Base-by-base conservation (phyloP, 1,140 invertebrate species). In the Mya arenaria region DNA sequence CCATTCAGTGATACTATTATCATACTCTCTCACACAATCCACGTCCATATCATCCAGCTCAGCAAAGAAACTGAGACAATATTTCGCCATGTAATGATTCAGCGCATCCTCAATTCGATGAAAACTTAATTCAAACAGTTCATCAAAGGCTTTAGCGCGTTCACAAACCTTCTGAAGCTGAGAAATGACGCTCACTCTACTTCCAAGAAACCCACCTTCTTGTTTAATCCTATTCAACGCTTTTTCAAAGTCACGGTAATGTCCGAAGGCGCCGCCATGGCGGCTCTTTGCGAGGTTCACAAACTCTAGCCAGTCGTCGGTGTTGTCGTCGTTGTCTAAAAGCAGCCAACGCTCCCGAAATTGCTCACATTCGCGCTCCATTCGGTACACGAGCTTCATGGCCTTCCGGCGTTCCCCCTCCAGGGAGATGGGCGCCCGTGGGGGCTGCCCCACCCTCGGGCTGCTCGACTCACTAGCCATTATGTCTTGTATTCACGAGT, bases 1-100 rank as follows among this genome's bases (percentile, higher is more conserved):
- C 79, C 79, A 82, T 6, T 36, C 41, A 63, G 72, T 82, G 25
- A 82, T 82, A n/a, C 36, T 52, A 32, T 82, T 82, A 41, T 82
- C 79, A 34, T 82, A 82, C 34, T 73, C 79, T 63, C 79, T 39
- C 19, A 82, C 79, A 63, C 79, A 73, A 10, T 25, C 56, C 1
- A 82, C 79, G 30, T 82, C 79, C 5, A 82, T 10, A 25, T 82
- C 60, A 41, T 82, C 79, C 6, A 82, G 32, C 48, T 82, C 79
- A 4, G 69, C 60, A 37, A 82, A 65, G 30, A 73, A 82, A n/a
- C 79, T 82, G 28, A 63, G 69, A 34, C 79, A 82, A 74, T 82
- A 82, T 56, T 82, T 82, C 5, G n/a, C 69, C 69, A 82, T 82
- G 23, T 82, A 82, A 30, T 82, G 58, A 17, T 82, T 72, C 19